These are phyloP conservation scores for Bombus polaris DNA, from an alignment of 1,140 invertebrate genomes.

Conservation along the genomic window DNA sequence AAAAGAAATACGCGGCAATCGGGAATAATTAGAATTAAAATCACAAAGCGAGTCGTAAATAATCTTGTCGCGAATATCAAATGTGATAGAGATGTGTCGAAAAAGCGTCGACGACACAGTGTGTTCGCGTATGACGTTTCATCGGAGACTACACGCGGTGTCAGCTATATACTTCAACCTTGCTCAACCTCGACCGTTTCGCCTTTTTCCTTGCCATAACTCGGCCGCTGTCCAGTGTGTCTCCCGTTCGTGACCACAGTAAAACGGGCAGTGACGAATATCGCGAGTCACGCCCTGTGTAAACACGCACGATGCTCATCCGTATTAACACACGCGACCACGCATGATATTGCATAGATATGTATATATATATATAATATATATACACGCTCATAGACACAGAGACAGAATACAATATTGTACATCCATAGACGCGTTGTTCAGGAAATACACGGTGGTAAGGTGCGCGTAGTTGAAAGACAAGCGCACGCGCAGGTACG, in stretches of 20 bases:
- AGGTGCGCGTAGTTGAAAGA: neutral
- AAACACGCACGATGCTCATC: slow-evolving; percentile 13
- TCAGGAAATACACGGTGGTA: slow-evolving; percentile 9
- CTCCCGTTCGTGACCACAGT: slow-evolving; percentile 31
- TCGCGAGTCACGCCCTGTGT: slow-evolving; percentile 35
- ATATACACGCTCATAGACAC: neutral
- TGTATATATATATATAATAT: neutral
- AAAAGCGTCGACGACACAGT: slow-evolving; percentile 27
- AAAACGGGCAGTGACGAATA: slow-evolving; percentile 35
- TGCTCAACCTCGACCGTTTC: slow-evolving; percentile 59
- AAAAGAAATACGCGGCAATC: neutral
- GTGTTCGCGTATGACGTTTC: slow-evolving; percentile 26
- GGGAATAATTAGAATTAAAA: neutral
- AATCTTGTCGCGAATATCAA: neutral
- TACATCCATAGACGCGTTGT: slow-evolving; percentile 20
- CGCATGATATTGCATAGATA: neutral
- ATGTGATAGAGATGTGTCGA: neutral
- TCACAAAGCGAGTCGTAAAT: rapidly evolving
- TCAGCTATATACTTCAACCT: slow-evolving; percentile 47
- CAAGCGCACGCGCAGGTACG: slow-evolving; percentile 23
- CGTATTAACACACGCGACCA: neutral
- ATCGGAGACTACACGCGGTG: slow-evolving; percentile 33
- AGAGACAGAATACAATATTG: neutral
- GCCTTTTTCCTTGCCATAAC: slow-evolving; percentile 61
- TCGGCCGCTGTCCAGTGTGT: slow-evolving; percentile 37